Conservation (phyloP, 1,140 invertebrate genomes). For the Eulimnadia texana region DNA sequence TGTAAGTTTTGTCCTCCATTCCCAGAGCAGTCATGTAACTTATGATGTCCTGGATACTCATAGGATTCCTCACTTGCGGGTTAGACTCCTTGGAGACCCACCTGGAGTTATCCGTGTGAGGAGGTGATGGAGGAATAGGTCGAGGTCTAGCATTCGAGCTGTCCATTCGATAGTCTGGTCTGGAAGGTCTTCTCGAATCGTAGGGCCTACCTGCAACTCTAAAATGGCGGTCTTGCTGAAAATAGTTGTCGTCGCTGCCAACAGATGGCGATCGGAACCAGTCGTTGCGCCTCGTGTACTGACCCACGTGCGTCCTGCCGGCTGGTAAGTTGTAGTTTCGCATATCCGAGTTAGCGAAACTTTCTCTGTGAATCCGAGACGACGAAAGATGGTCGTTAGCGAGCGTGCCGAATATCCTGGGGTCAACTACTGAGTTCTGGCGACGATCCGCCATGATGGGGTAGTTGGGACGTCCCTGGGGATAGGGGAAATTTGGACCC, state of each 20-base stretch:
- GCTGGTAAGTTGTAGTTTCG: neutral
- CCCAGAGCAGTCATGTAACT: slow-evolving; percentile 11
- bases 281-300: neutral
- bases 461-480: neutral
- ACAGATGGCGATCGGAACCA: neutral
- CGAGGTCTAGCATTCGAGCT: neutral
- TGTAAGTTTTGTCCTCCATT: neutral
- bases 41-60: slow-evolving; percentile 14
- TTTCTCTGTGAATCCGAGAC: neutral
- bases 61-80: neutral
- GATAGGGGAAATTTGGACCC: too few relatives aligned
- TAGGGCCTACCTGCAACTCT: neutral
- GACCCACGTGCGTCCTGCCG: neutral
- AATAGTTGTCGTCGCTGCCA: neutral
- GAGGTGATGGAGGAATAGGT: neutral
- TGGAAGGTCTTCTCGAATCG: neutral
- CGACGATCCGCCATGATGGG: neutral
- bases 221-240: neutral
- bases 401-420: neutral
- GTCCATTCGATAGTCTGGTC: neutral
- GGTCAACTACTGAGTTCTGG: neutral
- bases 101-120: neutral
- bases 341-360: neutral
- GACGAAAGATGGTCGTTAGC: neutral
- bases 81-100: neutral